A percentile compares a stretch with the other conserved stretches of the same genome.
phyloP scores from a whole-genome alignment of 2,113 vertebrate species.

The Drymodes brunneopygia region DNA sequence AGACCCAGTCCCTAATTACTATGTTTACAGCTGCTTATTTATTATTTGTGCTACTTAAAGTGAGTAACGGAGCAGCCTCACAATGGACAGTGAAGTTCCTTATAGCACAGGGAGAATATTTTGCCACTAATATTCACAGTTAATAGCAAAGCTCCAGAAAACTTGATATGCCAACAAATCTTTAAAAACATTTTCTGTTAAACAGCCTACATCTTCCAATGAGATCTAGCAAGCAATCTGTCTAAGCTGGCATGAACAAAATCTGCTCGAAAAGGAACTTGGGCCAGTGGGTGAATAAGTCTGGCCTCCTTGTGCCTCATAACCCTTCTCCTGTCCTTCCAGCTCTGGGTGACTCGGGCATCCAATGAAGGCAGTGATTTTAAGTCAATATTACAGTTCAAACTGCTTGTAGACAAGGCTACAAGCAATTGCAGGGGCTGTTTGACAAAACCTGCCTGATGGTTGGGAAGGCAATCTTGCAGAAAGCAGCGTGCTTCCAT shows the following conservation, averaged over 20 bases:
- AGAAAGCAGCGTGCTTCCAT: neutral
- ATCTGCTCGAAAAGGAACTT: neutral
- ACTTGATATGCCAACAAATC: neutral
- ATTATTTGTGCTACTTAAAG: rapidly evolving
- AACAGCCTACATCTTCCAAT: neutral
- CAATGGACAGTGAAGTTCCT: neutral
- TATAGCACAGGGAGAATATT: neutral
- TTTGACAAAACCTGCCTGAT: neutral
- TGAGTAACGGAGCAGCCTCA: neutral
- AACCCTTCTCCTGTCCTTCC: neutral
- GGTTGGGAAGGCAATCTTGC: neutral
- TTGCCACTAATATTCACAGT: neutral
- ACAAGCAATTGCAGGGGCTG: neutral
- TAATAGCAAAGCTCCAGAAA: neutral
- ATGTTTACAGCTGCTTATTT: neutral
- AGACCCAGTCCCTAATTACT: neutral
- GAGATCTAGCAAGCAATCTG: neutral
- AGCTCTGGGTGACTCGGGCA: neutral
- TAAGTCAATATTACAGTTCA: constrained; percentile 15
- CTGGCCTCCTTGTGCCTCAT: neutral
- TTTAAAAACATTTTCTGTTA: neutral
- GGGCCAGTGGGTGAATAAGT: neutral
- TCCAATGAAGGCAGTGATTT: neutral
- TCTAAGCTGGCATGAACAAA: neutral
- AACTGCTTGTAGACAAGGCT: neutral